These are phyloP conservation scores for Drosophila eohydei DNA, from an alignment of 2,888 invertebrate species.

Conservation along the genomic window DNA sequence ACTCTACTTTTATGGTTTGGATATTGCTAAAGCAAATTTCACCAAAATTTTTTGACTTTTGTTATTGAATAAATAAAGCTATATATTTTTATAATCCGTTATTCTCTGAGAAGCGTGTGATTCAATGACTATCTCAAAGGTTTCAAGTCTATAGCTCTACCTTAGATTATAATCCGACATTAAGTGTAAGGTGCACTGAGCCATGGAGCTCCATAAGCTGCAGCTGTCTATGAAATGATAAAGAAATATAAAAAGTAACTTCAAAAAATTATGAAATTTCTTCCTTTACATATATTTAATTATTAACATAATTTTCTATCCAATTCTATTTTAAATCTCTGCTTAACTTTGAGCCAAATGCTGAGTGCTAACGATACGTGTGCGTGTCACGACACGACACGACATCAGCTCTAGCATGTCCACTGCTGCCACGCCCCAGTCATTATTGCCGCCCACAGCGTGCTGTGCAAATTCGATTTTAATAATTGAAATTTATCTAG, in stretches of 20 bases:
- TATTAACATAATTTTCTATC: not conserved
- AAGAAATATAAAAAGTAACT: not conserved
- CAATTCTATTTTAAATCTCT: not conserved
- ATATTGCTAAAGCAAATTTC: no score
- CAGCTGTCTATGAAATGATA: not conserved
- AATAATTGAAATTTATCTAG: slow-evolving; percentile 75
- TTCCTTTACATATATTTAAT: not conserved
- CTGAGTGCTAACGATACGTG: not conserved
- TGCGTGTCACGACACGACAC: slow-evolving; percentile 7
- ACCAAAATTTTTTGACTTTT: no score
- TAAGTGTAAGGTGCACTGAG: no score
- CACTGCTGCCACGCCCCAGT: slow-evolving; percentile 16
- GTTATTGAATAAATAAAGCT: no score
- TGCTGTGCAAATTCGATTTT: slow-evolving; percentile 75
- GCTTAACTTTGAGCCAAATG: not conserved
- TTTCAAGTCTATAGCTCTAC: no score
- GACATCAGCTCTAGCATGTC: slow-evolving; percentile 10
- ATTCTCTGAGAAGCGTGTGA: no score
- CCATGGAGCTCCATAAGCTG: not conserved
- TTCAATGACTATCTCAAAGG: no score
- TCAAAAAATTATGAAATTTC: no score
- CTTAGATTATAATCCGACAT: no score
- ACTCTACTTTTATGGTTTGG: no score
- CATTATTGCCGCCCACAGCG: slow-evolving; percentile 17
- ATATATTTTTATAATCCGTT: no score